A percentile compares a stretch with the other conserved stretches of the same genome.
Conservation (phyloP, 2,113 vertebrate species). For the Romanogobio albipinnatus region DNA sequence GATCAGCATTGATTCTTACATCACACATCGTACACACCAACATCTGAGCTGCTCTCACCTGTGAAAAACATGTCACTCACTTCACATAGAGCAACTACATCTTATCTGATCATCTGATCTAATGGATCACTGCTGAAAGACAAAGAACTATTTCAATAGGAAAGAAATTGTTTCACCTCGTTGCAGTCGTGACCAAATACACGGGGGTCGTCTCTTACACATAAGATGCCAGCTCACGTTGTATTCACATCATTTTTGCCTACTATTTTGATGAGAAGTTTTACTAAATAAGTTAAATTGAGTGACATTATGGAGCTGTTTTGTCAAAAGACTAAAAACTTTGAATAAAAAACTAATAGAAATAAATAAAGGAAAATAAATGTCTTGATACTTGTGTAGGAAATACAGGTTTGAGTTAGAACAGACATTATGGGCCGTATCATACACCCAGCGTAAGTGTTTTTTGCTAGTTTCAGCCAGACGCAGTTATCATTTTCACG, state of each 20-base stretch:
- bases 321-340: not conserved
- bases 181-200: no score
- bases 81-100: not conserved
- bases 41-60: slow-evolving; percentile 7
- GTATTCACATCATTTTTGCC: not conserved
- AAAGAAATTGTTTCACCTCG: not conserved
- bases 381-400: not conserved
- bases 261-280: not conserved
- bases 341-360: not conserved
- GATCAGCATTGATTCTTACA: slow-evolving; percentile 12
- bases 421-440: not conserved
- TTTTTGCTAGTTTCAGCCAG: no score
- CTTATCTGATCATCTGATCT: not conserved
- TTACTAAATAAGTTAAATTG: not conserved
- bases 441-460: no score
- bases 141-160: not conserved
- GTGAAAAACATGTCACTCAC: slow-evolving; percentile 23
- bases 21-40: slow-evolving; percentile 14
- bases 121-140: not conserved
- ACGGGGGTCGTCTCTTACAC: not conserved
- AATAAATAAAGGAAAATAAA: not conserved
- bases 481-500: no score
- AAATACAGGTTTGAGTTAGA: not conserved
- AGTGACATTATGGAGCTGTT: not conserved
- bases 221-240: not conserved